phyloP scores from a whole-genome alignment of 2,113 vertebrate species.

The Notechis scutatus region DNA sequence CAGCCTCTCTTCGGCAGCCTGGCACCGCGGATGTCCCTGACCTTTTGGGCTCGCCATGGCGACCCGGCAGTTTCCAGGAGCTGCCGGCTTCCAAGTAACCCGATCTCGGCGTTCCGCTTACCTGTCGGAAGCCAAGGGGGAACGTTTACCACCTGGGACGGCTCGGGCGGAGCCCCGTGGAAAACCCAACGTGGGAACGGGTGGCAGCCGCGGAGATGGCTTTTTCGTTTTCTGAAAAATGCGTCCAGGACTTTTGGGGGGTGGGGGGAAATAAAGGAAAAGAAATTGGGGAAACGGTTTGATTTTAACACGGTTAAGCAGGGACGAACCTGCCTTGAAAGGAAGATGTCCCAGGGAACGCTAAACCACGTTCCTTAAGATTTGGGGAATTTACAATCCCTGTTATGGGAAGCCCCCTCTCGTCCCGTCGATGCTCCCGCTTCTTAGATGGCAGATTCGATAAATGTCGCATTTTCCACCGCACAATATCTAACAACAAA shows the following conservation, averaged over 20 bases:
- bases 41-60: neutral
- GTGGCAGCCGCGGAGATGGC: neutral
- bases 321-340: neutral
- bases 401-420: neutral
- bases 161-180: neutral
- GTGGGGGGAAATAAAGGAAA: accelerated
- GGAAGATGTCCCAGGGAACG: neutral
- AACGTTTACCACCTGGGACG: neutral
- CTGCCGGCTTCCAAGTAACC: neutral
- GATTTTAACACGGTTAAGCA: neutral
- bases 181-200: neutral
- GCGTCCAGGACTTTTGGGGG: neutral
- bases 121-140: neutral
- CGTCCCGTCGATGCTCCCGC: neutral
- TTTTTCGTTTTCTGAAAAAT: neutral
- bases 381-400: neutral
- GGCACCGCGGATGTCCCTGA: neutral
- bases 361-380: neutral
- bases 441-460: neutral
- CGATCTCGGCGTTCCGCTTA: neutral
- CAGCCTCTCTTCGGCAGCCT: neutral
- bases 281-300: neutral
- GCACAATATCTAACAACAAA: neutral
- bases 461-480: neutral
- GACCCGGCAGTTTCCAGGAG: neutral